Base-by-base conservation (phyloP, 2,113 vertebrate genomes). In the Cyprinus carpio region DNA sequence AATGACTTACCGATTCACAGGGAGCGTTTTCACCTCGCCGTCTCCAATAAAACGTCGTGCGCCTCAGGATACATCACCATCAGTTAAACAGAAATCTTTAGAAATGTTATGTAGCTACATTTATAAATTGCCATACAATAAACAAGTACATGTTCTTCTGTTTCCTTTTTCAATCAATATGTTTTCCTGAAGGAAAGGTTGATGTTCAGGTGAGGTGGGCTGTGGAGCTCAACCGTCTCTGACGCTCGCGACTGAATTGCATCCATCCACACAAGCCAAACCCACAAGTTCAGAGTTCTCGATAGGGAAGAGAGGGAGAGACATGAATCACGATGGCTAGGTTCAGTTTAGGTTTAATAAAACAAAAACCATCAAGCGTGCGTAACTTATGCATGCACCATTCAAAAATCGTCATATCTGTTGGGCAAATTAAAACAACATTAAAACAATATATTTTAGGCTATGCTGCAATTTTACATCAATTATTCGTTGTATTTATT, bases 1-100 rank as follows among this genome's bases (percentile, higher is more conserved):
- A 81, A 74, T 51, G 67, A 76, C 85, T 86, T 43, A 86, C 85
- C 84, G 43, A n/a, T 76, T 10, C n/a, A 18, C 56, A 71, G 56
- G 5, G 10, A n/a, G 58, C 40, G 56, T 37, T 29, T 60, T 79
- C 76, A 80, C 49, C 46, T 77, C 43, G 31, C 74, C 60, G 58
- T 67, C 46, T 78, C 83, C 51, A 74, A 23, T 1, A 20, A n/a
- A 31, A 23, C 43, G 10, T 31, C 15, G 46, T n/a, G 7, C 46
- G 25, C 69, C 31, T 72, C 64, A n/a, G 34, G 72, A 84, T 13
- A 46, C 56, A 84, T 67, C 25, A 29, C 72, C 40, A 67, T 46
- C 62, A 69, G 62, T 54, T 31, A 20, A 76, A 76, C 10, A 12
- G 2, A 54, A 4, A 49, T 31, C 43, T 31, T 27, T 29, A 18